These are phyloP conservation scores for Chironomus striatipennis DNA, from an alignment of 1,140 invertebrate genomes.

Conservation along the genomic window DNA sequence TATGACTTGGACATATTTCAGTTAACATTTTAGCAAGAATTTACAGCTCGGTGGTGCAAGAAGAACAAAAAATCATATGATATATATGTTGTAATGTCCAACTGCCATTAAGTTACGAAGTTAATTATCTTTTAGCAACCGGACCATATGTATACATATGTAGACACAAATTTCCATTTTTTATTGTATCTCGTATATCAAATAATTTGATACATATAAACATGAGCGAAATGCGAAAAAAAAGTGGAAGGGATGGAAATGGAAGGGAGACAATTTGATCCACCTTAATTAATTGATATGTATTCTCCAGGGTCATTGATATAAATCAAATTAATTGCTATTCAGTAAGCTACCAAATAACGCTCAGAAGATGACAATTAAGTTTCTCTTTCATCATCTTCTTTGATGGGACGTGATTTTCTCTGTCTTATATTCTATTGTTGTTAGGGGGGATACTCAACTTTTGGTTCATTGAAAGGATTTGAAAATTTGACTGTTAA, in stretches of 20 bases:
- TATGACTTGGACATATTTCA: too few species aligned
- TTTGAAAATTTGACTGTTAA: too few species aligned
- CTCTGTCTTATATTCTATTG: not conserved
- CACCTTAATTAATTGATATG: conserved; percentile 14
- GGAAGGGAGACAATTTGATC: not conserved
- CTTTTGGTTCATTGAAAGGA: too few species aligned
- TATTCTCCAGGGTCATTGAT: not conserved
- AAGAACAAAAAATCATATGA: not conserved
- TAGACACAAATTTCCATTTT: not conserved
- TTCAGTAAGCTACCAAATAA: not conserved
- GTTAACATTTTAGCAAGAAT: too few species aligned
- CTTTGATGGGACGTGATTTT: not conserved
- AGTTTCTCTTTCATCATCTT: not conserved
- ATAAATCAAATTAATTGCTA: conserved; percentile 14
- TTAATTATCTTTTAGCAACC: not conserved
- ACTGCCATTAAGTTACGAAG: not conserved
- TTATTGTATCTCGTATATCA: not conserved
- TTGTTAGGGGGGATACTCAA: not conserved
- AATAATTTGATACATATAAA: not conserved
- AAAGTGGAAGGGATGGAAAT: not conserved
- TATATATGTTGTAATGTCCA: not conserved
- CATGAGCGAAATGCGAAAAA: too few species aligned
- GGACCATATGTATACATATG: not conserved
- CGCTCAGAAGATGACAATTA: not conserved
- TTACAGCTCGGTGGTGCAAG: not conserved